A percentile compares a stretch with the other conserved stretches of the same genome.
Evolutionary conservation across 2,113 vertebrate genomes (phyloP).

Genomic region (Toxostoma redivivum): DNA sequence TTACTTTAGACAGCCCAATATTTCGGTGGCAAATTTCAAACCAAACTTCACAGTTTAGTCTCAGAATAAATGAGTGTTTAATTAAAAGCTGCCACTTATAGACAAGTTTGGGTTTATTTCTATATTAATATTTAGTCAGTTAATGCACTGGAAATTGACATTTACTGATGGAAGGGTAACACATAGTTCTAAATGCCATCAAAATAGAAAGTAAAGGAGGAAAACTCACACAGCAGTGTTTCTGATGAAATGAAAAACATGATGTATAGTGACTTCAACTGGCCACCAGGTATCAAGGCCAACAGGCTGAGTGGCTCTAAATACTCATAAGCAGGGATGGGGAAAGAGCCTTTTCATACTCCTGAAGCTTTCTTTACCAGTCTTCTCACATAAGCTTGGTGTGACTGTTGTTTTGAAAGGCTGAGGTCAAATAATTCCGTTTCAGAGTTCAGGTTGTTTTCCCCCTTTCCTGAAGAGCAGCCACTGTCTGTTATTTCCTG

Average conservation of each 20-base stretch:
- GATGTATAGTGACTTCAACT: not conserved
- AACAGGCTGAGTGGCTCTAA: not conserved
- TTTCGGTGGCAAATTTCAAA: conserved; percentile 24
- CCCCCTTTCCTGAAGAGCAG: not conserved
- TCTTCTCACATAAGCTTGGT: not conserved
- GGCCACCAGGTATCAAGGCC: not conserved
- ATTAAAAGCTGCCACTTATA: conserved; percentile 41
- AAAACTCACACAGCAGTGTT: conserved; percentile 21
- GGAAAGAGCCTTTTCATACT: not conserved
- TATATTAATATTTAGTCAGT: conserved; percentile 40
- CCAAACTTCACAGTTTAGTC: conserved; percentile 23
- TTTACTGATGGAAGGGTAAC: conserved; percentile 44
- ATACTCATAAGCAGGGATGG: not conserved
- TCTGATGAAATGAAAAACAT: not conserved
- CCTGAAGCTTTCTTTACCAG: not conserved
- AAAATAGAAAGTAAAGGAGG: conserved; percentile 49
- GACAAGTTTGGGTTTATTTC: conserved; percentile 54
- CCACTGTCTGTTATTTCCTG: not conserved
- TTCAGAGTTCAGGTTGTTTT: not conserved
- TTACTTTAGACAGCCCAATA: not conserved
- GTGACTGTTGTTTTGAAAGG: not conserved
- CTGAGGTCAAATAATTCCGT: not conserved
- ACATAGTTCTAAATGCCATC: conserved; percentile 32
- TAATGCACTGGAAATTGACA: conserved; percentile 41
- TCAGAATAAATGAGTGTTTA: conserved; percentile 40